Conservation (phyloP, 2,113 vertebrate species). For the Gambusia affinis region DNA sequence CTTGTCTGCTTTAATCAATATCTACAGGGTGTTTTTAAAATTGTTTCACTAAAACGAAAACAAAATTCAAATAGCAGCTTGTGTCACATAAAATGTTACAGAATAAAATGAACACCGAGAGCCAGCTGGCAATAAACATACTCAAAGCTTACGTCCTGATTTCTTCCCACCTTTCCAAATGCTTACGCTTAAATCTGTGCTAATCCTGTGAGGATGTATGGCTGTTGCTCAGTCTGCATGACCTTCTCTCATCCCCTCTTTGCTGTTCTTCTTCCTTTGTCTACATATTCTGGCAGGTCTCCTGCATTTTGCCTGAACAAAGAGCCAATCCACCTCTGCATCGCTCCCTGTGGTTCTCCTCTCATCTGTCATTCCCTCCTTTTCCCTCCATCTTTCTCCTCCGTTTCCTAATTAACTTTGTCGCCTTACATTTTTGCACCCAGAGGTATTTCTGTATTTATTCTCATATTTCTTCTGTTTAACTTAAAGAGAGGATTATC, state of each 20-base stretch:
- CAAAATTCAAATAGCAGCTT: neutral
- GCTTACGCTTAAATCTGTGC: slow-evolving; percentile 16
- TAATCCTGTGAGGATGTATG: slow-evolving; percentile 11
- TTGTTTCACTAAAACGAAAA: slow-evolving; percentile 7
- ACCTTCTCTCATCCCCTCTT: slow-evolving; percentile 56
- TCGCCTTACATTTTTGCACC: slow-evolving; percentile 16
- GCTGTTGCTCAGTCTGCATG: slow-evolving; percentile 36
- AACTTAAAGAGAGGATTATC: neutral
- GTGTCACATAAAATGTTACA: neutral
- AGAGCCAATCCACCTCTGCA: slow-evolving; percentile 35
- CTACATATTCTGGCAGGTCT: slow-evolving; percentile 43
- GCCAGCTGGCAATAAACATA: neutral
- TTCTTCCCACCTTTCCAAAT: slow-evolving; percentile 30
- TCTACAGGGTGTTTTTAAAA: slow-evolving; percentile 11
- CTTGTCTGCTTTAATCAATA: slow-evolving; percentile 1
- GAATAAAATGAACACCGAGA: neutral
- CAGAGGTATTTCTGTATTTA: slow-evolving; percentile 12
- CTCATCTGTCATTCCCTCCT: slow-evolving; percentile 37
- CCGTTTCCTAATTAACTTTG: slow-evolving; percentile 20
- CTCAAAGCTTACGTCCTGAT: neutral
- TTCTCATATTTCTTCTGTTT: slow-evolving; percentile 7
- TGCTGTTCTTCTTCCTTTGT: slow-evolving; percentile 47
- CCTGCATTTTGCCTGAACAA: slow-evolving; percentile 55
- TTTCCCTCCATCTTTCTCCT: slow-evolving; percentile 12
- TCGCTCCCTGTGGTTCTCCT: slow-evolving; percentile 35